A percentile compares a stretch with the other conserved stretches of the same genome.
These are phyloP conservation scores for Thyatira batis DNA, from an alignment of 2,888 invertebrate genomes.

Conservation along the genomic window DNA sequence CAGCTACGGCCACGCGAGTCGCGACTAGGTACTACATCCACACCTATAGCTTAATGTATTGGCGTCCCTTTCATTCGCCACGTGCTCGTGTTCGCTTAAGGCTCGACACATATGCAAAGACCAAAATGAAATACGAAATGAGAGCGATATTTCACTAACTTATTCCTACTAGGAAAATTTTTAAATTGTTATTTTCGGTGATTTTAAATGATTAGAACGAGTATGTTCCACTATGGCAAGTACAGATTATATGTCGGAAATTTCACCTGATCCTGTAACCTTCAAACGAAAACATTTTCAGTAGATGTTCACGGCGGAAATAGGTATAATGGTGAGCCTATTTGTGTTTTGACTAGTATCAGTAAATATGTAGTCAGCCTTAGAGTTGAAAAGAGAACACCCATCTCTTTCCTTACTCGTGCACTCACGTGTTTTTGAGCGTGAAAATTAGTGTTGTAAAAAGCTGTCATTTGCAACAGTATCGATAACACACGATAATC, in stretches of 20 bases:
- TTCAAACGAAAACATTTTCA: too few species aligned
- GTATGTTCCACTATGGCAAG: too few species aligned
- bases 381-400: constrained; percentile 11
- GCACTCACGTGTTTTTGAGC: constrained; percentile 60
- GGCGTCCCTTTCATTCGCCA: constrained; percentile 36
- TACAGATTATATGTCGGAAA: too few species aligned
- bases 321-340: too few species aligned
- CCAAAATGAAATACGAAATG: too few species aligned
- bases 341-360: too few species aligned
- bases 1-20: constrained; percentile 24
- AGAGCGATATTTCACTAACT: too few species aligned
- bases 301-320: too few species aligned
- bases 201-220: too few species aligned
- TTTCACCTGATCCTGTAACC: too few species aligned
- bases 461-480: not conserved
- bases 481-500: not conserved
- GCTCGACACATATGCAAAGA: not conserved
- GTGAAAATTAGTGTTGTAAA: constrained; percentile 55
- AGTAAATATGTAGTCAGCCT: not conserved
- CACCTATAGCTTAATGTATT: constrained; percentile 10
- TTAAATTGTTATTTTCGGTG: not conserved
- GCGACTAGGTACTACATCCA: constrained; percentile 17
- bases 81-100: constrained; percentile 30
- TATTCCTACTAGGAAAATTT: too few species aligned
- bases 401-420: constrained; percentile 26